Evolutionary conservation across 2,888 invertebrate genomes (phyloP).

Genomic region (Mycogona germanica): DNA sequence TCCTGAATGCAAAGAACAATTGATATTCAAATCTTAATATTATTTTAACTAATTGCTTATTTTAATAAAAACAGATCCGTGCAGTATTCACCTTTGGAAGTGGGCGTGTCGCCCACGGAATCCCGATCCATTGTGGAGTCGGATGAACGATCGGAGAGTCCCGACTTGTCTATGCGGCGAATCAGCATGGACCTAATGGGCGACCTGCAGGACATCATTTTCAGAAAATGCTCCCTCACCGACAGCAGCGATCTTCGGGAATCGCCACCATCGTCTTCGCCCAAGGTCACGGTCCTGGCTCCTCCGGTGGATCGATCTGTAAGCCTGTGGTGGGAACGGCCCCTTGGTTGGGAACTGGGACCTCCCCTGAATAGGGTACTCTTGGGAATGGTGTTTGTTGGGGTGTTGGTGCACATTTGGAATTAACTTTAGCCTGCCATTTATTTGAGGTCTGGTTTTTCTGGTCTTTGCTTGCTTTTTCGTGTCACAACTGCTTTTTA

Average conservation of each 20-base stretch:
- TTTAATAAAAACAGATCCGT: conserved; percentile 1
- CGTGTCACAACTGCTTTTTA: too few species aligned
- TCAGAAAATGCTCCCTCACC: conserved; percentile 32
- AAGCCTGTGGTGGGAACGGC: too few species aligned
- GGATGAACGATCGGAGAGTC: conserved; percentile 6
- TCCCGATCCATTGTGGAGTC: not conserved
- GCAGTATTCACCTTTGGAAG: conserved; percentile 15
- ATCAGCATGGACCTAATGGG: conserved; percentile 50
- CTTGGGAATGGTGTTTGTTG: too few species aligned
- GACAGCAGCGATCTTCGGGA: not conserved
- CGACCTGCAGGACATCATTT: conserved; percentile 49
- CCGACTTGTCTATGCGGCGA: conserved; percentile 35
- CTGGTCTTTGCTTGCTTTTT: too few species aligned
- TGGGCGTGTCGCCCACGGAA: conserved; percentile 4
- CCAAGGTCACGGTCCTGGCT: not conserved
- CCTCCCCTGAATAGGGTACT: too few species aligned
- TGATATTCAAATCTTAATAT: not conserved
- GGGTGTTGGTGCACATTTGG: too few species aligned
- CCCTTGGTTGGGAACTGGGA: too few species aligned
- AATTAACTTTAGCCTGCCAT: not conserved
- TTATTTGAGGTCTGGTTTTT: not conserved
- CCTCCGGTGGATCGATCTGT: conserved; percentile 12
- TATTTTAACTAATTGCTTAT: too few species aligned
- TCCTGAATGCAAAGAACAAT: not conserved
- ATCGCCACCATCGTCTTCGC: not conserved